Conservation (phyloP, 2,888 invertebrate genomes). For the Euplagia quadripunctaria region DNA sequence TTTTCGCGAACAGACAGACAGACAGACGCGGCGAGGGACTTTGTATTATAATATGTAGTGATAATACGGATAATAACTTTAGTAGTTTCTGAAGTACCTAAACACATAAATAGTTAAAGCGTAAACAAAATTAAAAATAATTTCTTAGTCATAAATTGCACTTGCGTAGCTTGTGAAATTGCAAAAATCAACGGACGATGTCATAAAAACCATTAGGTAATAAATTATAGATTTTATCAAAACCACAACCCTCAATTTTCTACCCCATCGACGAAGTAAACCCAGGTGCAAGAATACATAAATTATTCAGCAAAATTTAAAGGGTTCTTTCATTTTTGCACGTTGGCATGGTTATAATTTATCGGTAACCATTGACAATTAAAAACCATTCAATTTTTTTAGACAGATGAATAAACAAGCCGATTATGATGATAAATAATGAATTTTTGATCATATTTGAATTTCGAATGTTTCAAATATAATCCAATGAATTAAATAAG, state of each 20-base stretch:
- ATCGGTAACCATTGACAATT: slow-evolving; percentile 40
- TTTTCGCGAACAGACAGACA: too few species aligned
- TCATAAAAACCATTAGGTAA: slow-evolving; percentile 18
- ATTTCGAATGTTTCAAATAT: background rate
- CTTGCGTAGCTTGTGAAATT: background rate
- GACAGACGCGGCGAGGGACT: too few species aligned
- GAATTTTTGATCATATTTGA: slow-evolving; percentile 15
- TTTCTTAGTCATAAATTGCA: background rate
- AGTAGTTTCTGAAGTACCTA: too few species aligned
- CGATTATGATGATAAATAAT: slow-evolving; percentile 14
- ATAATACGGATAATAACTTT: too few species aligned
- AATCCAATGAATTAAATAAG: slow-evolving; percentile 3
- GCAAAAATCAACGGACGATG: slow-evolving; percentile 17
- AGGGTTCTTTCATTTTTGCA: slow-evolving; percentile 50
- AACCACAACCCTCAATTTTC: slow-evolving; percentile 45
- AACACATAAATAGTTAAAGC: too few species aligned
- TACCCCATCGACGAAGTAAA: slow-evolving; percentile 38
- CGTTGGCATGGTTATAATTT: slow-evolving; percentile 33
- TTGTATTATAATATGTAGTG: too few species aligned
- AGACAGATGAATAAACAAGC: slow-evolving; percentile 29
- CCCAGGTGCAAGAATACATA: slow-evolving; percentile 52
- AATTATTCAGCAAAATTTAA: slow-evolving; percentile 37
- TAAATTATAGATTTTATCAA: slow-evolving; percentile 45
- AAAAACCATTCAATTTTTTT: slow-evolving; percentile 32
- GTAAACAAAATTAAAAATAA: too few species aligned